Percentiles rank a stretch among this genome's conserved stretches.
Conservation (phyloP, 2,113 vertebrate genomes). For the Cathartes aura region DNA sequence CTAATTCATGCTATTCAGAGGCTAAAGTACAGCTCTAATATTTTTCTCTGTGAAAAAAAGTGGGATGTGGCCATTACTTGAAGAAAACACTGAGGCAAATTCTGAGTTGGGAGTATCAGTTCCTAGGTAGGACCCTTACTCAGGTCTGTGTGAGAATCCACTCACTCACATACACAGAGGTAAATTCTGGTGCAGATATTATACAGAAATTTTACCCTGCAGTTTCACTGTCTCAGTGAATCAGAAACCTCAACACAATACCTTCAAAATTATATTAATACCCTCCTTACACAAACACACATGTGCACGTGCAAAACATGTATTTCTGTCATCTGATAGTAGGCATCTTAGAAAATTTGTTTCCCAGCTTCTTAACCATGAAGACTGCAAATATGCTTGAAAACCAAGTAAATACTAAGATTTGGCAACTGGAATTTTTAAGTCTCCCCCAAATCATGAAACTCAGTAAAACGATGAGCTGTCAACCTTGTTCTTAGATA, state of each 20-base stretch:
- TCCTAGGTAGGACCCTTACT: background rate
- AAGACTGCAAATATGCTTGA: background rate
- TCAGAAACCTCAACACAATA: background rate
- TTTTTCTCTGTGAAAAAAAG: background rate
- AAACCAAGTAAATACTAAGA: background rate
- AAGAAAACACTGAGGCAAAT: background rate
- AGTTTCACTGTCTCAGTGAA: background rate
- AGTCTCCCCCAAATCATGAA: background rate
- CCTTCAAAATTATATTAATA: background rate
- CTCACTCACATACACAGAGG: background rate
- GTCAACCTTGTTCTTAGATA: background rate
- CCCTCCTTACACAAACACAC: background rate
- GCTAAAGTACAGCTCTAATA: background rate
- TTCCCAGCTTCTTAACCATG: background rate
- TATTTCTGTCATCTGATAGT: background rate
- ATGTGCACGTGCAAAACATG: rapidly evolving
- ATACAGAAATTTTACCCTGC: background rate
- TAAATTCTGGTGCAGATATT: background rate
- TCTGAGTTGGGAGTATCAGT: background rate
- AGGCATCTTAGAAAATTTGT: background rate
- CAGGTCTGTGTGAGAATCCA: background rate
- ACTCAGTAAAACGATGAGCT: background rate
- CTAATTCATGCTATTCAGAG: background rate
- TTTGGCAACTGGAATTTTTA: background rate
- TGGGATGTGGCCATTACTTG: background rate